Conservation (phyloP, 92 coral and sea anemone species). For the Meandrina meandrites region DNA sequence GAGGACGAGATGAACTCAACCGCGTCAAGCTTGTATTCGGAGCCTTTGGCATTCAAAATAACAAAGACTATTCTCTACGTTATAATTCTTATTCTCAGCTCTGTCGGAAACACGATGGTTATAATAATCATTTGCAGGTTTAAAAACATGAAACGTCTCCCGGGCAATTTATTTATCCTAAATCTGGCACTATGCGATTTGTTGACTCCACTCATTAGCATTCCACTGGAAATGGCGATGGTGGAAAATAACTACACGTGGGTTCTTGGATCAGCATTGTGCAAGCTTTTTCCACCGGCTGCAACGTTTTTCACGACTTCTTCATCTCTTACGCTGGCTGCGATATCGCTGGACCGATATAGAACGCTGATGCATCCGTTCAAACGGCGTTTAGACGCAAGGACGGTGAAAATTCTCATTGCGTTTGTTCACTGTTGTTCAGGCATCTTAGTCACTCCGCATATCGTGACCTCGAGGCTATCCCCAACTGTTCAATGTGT, state of each 20-base stretch:
- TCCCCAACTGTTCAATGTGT: slow-evolving; percentile 40
- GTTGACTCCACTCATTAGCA: slow-evolving; percentile 66
- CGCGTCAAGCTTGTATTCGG: background rate
- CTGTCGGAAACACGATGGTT: slow-evolving; percentile 56
- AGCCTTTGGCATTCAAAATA: slow-evolving; percentile 27
- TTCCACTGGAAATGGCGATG: slow-evolving; percentile 60
- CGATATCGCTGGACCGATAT: slow-evolving; percentile 70
- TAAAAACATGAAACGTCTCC: slow-evolving; percentile 38
- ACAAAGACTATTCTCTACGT: slow-evolving; percentile 38
- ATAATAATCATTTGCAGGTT: slow-evolving; percentile 40
- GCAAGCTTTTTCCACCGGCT: slow-evolving; percentile 45
- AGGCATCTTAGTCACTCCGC: slow-evolving; percentile 42
- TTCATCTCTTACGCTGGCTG: slow-evolving; percentile 64
- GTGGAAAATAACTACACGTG: slow-evolving; percentile 38
- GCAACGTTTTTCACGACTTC: slow-evolving; percentile 57
- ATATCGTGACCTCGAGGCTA: slow-evolving; percentile 30
- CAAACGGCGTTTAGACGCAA: slow-evolving; percentile 46
- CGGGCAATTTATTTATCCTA: slow-evolving; percentile 57
- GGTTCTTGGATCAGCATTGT: slow-evolving; percentile 47
- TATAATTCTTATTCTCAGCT: slow-evolving; percentile 44
- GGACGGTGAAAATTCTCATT: slow-evolving; percentile 37
- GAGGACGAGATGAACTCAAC: slow-evolving; percentile 1
- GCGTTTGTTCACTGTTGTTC: slow-evolving; percentile 43
- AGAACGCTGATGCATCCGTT: slow-evolving; percentile 70
- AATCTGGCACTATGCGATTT: slow-evolving; percentile 76